phyloP scores from a whole-genome alignment of 1,140 invertebrate species.

The Streblospio benedicti region DNA sequence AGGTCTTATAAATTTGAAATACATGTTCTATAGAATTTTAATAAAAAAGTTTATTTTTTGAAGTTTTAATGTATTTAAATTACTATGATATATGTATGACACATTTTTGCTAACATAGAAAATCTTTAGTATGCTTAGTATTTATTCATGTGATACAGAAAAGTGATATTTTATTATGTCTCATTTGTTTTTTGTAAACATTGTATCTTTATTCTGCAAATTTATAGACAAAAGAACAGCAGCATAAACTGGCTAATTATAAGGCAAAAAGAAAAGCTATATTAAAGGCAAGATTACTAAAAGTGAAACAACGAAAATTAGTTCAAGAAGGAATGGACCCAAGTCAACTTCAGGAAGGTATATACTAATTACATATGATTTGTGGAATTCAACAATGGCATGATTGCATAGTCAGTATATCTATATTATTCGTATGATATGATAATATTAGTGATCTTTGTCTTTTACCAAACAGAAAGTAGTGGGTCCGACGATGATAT shows the following conservation, averaged over 20 bases:
- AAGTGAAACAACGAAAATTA: constrained; percentile 67
- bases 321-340: constrained; percentile 58
- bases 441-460: no score
- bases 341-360: background rate
- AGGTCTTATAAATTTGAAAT: background rate
- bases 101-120: background rate
- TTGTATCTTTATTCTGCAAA: background rate
- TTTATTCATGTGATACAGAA: background rate
- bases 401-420: background rate
- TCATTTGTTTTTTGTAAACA: constrained; percentile 6
- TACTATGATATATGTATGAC: background rate
- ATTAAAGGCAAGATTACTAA: constrained; percentile 64
- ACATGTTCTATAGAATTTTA: background rate
- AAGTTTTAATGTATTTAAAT: background rate
- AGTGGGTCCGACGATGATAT: constrained; percentile 4
- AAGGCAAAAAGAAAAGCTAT: constrained; percentile 60
- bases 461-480: background rate
- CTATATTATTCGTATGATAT: no score
- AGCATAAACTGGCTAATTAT: constrained; percentile 56
- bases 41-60: background rate
- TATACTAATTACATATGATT: background rate
- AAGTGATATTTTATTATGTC: constrained; percentile 5
- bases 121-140: background rate
- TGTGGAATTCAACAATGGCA: background rate
- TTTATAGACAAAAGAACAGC: constrained; percentile 58